Evolutionary conservation across 1,140 invertebrate genomes (phyloP).

Genomic region (Leptinotarsa texana): DNA sequence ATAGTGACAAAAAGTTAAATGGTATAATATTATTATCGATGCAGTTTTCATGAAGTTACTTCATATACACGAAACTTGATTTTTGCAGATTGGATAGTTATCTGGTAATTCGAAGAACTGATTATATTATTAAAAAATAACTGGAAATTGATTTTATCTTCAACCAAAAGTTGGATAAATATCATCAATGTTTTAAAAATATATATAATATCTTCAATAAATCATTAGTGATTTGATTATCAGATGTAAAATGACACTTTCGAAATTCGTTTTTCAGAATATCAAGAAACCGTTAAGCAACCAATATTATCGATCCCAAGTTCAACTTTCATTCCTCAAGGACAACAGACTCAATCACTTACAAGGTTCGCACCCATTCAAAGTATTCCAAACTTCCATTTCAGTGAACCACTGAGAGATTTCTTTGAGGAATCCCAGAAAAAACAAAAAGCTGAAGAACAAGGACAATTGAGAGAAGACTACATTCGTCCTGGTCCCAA

Average conservation of each 20-base stretch:
- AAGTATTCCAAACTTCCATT: neutral
- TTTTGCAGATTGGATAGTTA: no score
- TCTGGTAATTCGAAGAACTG: no score
- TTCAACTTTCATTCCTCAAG: slow-evolving; percentile 19
- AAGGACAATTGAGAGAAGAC: neutral
- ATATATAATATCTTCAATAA: no score
- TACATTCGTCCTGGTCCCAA: slow-evolving; percentile 22
- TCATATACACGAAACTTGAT: no score
- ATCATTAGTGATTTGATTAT: no score
- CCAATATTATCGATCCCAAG: slow-evolving; percentile 7
- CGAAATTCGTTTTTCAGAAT: slow-evolving; percentile 4
- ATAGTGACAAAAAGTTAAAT: no score
- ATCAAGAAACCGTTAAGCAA: slow-evolving; percentile 2
- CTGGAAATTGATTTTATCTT: neutral
- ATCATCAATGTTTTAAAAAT: no score
- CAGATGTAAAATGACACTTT: no score
- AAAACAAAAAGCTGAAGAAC: neutral
- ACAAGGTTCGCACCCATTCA: slow-evolving; percentile 8
- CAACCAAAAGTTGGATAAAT: neutral
- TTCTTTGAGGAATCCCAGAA: slow-evolving; percentile 22
- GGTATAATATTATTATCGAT: no score
- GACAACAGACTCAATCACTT: slow-evolving; percentile 15
- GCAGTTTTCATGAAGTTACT: no score
- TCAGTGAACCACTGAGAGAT: slow-evolving; percentile 5
- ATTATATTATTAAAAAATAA: no score